Evolutionary conservation across 2,888 invertebrate genomes (phyloP).

Genomic region (Eulithis testata): DNA sequence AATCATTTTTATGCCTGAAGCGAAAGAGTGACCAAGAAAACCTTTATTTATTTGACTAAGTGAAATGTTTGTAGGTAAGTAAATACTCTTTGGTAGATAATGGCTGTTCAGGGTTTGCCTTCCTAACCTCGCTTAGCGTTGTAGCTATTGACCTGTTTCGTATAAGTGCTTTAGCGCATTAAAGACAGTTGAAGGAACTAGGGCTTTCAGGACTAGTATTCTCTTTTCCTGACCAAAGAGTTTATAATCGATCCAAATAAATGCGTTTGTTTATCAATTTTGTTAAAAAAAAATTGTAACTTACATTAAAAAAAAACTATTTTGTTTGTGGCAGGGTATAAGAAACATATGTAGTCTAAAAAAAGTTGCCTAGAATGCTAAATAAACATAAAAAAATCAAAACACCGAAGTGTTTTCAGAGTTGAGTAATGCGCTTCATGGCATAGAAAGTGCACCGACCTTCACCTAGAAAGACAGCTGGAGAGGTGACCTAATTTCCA

Average conservation of each 20-base stretch:
- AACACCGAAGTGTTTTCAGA: not conserved
- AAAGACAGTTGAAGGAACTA: constrained; percentile 21
- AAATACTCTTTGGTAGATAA: not conserved
- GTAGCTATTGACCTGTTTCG: constrained; percentile 30
- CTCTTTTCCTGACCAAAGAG: not conserved
- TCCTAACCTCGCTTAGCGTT: constrained; percentile 19
- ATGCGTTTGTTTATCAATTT: no score
- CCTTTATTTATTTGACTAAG: no score
- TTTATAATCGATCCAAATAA: no score
- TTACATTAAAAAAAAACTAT: no score
- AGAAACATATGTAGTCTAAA: no score
- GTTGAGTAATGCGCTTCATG: constrained; percentile 3
- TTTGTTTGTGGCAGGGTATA: no score
- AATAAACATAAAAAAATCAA: not conserved
- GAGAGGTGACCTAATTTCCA: constrained; percentile 47
- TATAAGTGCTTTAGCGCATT: constrained; percentile 27
- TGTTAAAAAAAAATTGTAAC: no score
- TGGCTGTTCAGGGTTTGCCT: constrained; percentile 10
- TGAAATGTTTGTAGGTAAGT: no score
- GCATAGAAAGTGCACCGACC: constrained; percentile 42
- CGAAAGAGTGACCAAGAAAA: no score
- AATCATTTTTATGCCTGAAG: no score
- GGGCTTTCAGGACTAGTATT: constrained; percentile 9
- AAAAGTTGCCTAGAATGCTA: no score
- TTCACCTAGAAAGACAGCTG: constrained; percentile 41